Conservation (phyloP, 2,113 vertebrate species). For the Mesoclemmys tuberculata region DNA sequence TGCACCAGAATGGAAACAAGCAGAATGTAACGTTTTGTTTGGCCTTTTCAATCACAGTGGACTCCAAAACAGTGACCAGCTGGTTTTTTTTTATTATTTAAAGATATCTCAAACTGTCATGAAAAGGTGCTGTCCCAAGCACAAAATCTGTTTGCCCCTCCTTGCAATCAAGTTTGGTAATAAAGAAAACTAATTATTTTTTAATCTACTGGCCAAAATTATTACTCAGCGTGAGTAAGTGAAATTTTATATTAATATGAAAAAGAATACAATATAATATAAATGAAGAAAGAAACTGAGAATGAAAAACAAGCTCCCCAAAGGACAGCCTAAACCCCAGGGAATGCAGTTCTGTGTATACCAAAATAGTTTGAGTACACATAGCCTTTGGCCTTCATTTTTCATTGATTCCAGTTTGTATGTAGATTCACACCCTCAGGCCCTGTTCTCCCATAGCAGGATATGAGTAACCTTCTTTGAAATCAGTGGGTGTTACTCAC, state of each 20-base stretch:
- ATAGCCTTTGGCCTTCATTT: not conserved
- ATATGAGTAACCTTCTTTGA: constrained; percentile 30
- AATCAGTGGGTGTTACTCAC: fast-evolving
- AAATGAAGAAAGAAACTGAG: not conserved
- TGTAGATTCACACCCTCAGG: not conserved
- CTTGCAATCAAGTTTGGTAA: not conserved
- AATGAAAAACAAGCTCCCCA: not conserved
- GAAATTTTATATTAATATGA: not conserved
- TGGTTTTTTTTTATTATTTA: not conserved
- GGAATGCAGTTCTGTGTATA: not conserved
- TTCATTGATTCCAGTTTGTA: not conserved
- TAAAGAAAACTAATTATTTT: not conserved
- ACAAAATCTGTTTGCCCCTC: not conserved
- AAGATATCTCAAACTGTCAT: not conserved
- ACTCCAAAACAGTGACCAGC: not conserved
- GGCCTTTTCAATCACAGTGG: not conserved
- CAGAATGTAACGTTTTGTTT: not conserved
- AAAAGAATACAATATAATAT: not conserved
- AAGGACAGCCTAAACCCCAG: not conserved
- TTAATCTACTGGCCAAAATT: not conserved
- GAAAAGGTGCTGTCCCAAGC: not conserved
- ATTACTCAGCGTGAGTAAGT: not conserved
- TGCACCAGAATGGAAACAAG: not conserved
- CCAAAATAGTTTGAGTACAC: not conserved
- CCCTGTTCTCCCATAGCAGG: constrained; percentile 36